Conservation (phyloP, 2,797 vertebrate genomes). For the Thripadectes ignobilis region DNA sequence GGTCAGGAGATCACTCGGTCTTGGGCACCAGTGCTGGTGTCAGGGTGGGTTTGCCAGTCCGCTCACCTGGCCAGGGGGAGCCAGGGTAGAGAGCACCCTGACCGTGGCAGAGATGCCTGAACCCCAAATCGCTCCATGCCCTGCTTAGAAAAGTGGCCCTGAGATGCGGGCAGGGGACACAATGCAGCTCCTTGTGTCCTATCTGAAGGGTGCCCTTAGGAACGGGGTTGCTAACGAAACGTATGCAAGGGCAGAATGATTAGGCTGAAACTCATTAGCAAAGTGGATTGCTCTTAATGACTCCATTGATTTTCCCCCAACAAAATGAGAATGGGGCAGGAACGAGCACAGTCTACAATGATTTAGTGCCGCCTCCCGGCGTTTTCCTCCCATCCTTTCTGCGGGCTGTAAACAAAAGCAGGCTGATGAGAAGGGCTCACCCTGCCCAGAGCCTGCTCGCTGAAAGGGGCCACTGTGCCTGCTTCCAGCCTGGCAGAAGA, state of each 20-base stretch:
- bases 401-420: background rate
- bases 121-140: background rate
- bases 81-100: fast-evolving
- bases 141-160: background rate
- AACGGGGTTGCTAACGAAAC: background rate
- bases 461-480: slow-evolving; percentile 32
- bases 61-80: fast-evolving
- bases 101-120: background rate
- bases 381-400: slow-evolving; percentile 21
- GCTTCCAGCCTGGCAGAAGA: background rate
- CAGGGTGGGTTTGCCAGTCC: fast-evolving
- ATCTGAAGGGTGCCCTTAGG: background rate
- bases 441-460: background rate
- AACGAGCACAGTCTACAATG: background rate
- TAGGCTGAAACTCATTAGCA: slow-evolving; percentile 60
- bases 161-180: background rate
- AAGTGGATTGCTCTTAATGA: slow-evolving; percentile 44
- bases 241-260: background rate
- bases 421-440: background rate
- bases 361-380: slow-evolving; percentile 24
- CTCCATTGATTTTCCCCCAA: slow-evolving; percentile 52
- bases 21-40: fast-evolving
- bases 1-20: background rate
- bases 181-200: background rate
- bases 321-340: background rate